Evolutionary conservation across 1,140 invertebrate species (phyloP), one percentile per base, ranked within the genome.

Genomic region (Drosophila tsacasi): DNA sequence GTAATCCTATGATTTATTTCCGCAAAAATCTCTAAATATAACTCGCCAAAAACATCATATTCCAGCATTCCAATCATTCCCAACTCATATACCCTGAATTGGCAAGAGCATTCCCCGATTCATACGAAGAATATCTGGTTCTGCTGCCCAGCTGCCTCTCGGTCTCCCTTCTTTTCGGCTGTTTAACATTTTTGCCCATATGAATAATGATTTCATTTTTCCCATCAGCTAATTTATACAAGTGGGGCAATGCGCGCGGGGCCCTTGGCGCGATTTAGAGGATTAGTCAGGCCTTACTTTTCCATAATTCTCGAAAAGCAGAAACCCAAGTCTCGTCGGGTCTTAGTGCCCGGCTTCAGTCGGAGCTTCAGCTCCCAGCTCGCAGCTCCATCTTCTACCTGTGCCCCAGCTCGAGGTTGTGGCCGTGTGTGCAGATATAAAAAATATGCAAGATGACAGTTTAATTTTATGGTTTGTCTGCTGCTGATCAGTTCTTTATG

Each of bases 391-490:
- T 44, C 60, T 57, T 67, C 77, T 83, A 75, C 84, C 81, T 86
- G 78, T 86, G 62, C 47, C 30, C 40, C 44, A 61, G 32, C 44
- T 73, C 57, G 32, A 46, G 35, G 39, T 73, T 73, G 57, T 55
- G 57, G 58, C 62, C 81, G 66, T 78, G 76, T 84, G 85, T 84
- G 85, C 81, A 79, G 77, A 89, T 85, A 90, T 90, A 91, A 92
- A 92, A 90, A 92, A 92, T 92, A 92, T 92, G 89, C 91, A 92
- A 92, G 91, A 92, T 92, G 91, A 92, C 91, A 92, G 91, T 92
- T 92, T 92, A 92, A 92, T 92, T 92, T 92, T 92, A 92, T 92
- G 91, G 91, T 92, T 92, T 92, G 87, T 92, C 91, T 92, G 91
- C 82, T 92, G 87, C 91, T 91, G 91, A 92, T 92, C 91, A 92